Conservation (phyloP, 2,797 vertebrate species). For the Falco naumanni region DNA sequence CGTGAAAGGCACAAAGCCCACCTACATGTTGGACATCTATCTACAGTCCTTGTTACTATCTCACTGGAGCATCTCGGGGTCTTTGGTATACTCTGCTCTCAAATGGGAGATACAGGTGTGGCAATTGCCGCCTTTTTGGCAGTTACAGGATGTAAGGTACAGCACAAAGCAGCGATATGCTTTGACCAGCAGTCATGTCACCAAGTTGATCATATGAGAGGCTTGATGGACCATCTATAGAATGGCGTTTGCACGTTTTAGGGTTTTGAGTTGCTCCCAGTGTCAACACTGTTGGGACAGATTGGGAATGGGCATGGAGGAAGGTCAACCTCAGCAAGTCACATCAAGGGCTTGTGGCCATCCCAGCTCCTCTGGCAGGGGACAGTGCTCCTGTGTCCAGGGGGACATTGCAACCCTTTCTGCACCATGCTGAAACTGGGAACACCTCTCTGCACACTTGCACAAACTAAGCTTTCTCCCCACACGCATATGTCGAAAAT, state of each 20-base stretch:
- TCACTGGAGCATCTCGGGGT: background rate
- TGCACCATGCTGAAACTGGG: background rate
- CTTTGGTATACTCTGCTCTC: background rate
- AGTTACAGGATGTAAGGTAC: rapidly evolving
- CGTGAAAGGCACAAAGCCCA: background rate
- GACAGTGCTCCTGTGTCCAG: rapidly evolving
- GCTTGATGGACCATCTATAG: rapidly evolving
- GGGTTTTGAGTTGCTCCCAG: background rate
- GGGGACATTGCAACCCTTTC: background rate
- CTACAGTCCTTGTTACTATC: background rate
- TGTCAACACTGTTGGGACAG: background rate
- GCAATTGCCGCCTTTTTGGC: background rate
- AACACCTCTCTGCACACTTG: background rate
- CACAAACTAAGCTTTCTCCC: background rate
- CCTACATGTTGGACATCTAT: no score
- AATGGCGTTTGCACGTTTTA: background rate
- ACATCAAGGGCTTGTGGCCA: background rate
- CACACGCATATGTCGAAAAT: rapidly evolving
- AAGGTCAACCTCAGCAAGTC: background rate
- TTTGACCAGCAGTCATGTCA: rapidly evolving
- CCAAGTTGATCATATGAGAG: background rate
- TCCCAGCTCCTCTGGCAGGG: background rate
- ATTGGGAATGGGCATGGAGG: background rate
- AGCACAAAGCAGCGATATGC: rapidly evolving
- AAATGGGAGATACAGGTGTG: background rate